Conservation (phyloP, 2,888 invertebrate species). For the Spilosoma lubricipeda region DNA sequence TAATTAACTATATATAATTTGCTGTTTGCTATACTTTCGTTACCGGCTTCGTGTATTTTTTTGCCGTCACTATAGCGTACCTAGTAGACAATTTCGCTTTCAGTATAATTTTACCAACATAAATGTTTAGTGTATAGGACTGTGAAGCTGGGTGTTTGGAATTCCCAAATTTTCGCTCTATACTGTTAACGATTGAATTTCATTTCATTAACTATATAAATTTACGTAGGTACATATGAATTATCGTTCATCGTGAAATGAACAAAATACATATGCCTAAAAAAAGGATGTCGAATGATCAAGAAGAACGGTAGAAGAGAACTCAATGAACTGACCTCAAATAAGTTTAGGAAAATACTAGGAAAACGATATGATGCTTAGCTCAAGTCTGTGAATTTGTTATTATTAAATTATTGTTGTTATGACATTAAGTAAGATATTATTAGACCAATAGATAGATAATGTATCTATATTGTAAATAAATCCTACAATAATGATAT, state of each 20-base stretch:
- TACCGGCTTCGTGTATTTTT: slow-evolving; percentile 20
- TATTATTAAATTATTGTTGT: background rate
- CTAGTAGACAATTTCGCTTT: slow-evolving; percentile 1
- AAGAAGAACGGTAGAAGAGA: background rate
- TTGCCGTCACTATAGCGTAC: slow-evolving; percentile 5
- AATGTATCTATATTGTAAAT: background rate
- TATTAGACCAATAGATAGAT: background rate
- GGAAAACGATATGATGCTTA: background rate
- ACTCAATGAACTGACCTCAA: background rate
- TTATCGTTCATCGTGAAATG: background rate
- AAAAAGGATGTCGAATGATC: background rate
- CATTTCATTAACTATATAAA: too few relatives aligned
- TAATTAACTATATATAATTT: slow-evolving; percentile 13
- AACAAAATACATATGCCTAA: background rate
- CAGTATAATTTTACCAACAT: background rate
- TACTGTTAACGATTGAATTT: background rate
- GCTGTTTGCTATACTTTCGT: slow-evolving; percentile 16
- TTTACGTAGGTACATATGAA: too few relatives aligned
- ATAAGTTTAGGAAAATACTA: background rate
- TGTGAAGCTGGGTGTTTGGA: background rate
- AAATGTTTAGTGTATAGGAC: background rate
- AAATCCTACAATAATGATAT: background rate
- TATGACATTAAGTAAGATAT: background rate
- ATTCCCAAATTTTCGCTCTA: background rate
- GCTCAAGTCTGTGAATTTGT: background rate